Evolutionary conservation across 35 echinoderm and acorn worm species (phyloP), one percentile per base, ranked within the genome.

Genomic region (Patiria miniata): DNA sequence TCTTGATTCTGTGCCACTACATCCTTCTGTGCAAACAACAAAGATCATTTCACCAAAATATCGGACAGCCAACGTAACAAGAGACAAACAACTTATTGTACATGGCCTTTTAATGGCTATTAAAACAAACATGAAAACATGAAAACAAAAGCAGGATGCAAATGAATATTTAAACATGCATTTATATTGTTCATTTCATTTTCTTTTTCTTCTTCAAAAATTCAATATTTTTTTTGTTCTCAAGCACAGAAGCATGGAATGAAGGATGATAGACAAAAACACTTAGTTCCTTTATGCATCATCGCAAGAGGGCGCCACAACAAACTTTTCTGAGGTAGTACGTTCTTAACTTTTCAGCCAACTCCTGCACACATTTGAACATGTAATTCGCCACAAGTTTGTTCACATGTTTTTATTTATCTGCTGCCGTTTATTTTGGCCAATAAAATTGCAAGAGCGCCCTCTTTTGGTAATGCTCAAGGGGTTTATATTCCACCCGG

Each of bases 251-350:
- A 73, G 65, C 15, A 73, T 73, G 19, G 33, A 23, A 73, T 73
- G 65, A 73, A 73, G 65, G 65, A 73, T 73, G 65, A 73, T 73
- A 73, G 29, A 73, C 65, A 30, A 73, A 34, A 73, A 47, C 42
- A 47, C 42, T 4, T 47, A 4, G 12, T 47, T 47, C 42, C 42
- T 12, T 47, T 47, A 6, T 47, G 42, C 42, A 47, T 47, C 4
- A 47, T 47, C 42, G n/a, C n/a, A n/a, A 6, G 42, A 47, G 42
- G 42, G 42, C 42, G 12, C 42, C 12, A 47, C 12, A 47, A 12
- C 42, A 47, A 47, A n/a, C n/a, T n/a, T n/a, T n/a, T n/a, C n/a
- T n/a, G n/a, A n/a, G n/a, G n/a, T n/a, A n/a, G n/a, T n/a, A n/a
- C n/a, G n/a, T n/a, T n/a, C n/a, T n/a, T n/a, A n/a, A n/a, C n/a